phyloP scores from a whole-genome alignment of 2,797 vertebrate species.

The Glossophaga mutica region DNA sequence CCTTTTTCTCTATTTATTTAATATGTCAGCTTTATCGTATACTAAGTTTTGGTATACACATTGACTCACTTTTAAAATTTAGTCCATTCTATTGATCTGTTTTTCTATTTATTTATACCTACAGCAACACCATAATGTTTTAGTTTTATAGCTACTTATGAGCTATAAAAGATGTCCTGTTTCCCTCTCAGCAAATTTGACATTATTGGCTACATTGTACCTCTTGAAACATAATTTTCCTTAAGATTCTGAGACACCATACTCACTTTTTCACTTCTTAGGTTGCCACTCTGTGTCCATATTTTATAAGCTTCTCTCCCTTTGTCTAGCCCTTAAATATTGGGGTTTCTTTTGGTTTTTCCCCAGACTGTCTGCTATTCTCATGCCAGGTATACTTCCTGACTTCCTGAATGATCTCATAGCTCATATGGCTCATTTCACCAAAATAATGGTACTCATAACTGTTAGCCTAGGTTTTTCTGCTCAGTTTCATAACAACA shows the following conservation, averaged over 20 bases:
- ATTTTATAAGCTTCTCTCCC: not conserved
- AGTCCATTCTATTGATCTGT: not conserved
- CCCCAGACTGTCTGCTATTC: not conserved
- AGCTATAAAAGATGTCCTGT: not conserved
- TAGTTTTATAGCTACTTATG: not conserved
- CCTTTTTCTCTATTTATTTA: not conserved
- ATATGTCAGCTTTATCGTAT: not conserved
- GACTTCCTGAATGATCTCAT: not conserved
- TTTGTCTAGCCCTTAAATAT: not conserved
- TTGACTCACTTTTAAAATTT: not conserved
- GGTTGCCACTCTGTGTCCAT: not conserved
- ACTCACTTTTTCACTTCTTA: not conserved
- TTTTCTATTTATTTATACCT: not conserved
- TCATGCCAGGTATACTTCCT: not conserved
- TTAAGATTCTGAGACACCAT: not conserved
- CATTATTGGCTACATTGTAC: not conserved
- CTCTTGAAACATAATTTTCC: not conserved
- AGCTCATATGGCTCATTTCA: not conserved
- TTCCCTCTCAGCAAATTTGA: not conserved
- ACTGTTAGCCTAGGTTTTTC: not conserved
- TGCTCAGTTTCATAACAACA: not conserved
- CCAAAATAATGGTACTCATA: not conserved
- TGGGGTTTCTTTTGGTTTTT: not conserved
- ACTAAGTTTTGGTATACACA: not conserved
- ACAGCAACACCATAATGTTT: not conserved